Evolutionary conservation across 2,113 vertebrate genomes (phyloP).

Genomic region (Elaphurus davidianus): DNA sequence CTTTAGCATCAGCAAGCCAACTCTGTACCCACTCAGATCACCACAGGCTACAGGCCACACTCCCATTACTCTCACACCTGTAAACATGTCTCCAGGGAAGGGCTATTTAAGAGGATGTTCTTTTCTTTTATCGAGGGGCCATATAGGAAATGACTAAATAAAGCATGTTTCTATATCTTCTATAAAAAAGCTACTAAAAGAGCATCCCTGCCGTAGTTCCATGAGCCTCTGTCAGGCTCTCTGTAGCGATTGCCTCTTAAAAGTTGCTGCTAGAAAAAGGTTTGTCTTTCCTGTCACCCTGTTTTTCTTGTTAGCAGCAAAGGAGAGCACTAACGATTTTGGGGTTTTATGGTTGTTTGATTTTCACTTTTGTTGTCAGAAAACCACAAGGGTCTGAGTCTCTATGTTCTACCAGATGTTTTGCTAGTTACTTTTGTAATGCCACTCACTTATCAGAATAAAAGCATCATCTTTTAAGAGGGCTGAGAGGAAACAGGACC

Average conservation of each 20-base stretch:
- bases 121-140: constrained; percentile 42
- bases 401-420: not conserved
- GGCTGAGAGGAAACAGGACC: too few species aligned
- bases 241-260: not conserved
- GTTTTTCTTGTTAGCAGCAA: constrained; percentile 25
- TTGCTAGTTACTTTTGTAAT: not conserved
- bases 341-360: not conserved
- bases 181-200: not conserved
- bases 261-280: not conserved
- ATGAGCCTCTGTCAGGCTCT: not conserved
- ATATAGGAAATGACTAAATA: constrained; percentile 52
- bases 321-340: not conserved
- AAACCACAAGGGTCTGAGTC: not conserved
- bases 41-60: not conserved
- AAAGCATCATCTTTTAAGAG: not conserved
- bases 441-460: not conserved
- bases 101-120: constrained; percentile 31
- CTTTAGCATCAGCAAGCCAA: not conserved
- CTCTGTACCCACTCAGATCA: not conserved
- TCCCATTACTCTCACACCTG: not conserved
- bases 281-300: constrained; percentile 21
- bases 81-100: constrained; percentile 39
- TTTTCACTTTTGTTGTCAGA: constrained; percentile 12
- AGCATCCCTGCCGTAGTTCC: not conserved
- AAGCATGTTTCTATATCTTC: constrained; percentile 22